phyloP scores from a whole-genome alignment of 2,888 invertebrate species.

The Thymelicus sylvestris region DNA sequence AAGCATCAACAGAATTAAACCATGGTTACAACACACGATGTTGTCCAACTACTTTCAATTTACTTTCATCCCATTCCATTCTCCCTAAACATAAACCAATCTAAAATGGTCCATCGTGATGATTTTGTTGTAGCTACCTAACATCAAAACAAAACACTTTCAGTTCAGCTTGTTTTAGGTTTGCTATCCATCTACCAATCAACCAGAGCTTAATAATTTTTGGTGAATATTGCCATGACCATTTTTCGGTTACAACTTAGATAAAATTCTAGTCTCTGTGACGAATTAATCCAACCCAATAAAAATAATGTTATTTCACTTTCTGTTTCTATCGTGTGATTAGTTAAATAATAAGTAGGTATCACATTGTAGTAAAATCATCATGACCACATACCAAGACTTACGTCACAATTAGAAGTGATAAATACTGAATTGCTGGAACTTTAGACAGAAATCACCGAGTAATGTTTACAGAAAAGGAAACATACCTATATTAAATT shows the following conservation, averaged over 20 bases:
- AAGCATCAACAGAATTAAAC: neutral
- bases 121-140: neutral
- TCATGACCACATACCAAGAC: neutral
- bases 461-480: too few species aligned
- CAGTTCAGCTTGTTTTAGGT: neutral
- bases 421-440: neutral
- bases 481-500: too few species aligned
- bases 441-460: too few species aligned
- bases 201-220: too few species aligned
- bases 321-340: neutral
- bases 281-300: too few species aligned
- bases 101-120: neutral
- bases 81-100: slow-evolving; percentile 18
- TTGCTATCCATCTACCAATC: neutral
- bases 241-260: neutral
- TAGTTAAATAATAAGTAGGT: neutral
- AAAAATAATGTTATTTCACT: neutral
- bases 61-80: slow-evolving; percentile 44
- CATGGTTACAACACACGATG: slow-evolving; percentile 6
- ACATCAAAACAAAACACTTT: neutral
- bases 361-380: neutral
- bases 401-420: neutral
- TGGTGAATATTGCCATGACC: neutral
- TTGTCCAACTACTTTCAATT: slow-evolving; percentile 46
- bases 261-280: too few species aligned